phyloP scores from a whole-genome alignment of 1,140 invertebrate genomes.

The Polypedilum vanderplanki region DNA sequence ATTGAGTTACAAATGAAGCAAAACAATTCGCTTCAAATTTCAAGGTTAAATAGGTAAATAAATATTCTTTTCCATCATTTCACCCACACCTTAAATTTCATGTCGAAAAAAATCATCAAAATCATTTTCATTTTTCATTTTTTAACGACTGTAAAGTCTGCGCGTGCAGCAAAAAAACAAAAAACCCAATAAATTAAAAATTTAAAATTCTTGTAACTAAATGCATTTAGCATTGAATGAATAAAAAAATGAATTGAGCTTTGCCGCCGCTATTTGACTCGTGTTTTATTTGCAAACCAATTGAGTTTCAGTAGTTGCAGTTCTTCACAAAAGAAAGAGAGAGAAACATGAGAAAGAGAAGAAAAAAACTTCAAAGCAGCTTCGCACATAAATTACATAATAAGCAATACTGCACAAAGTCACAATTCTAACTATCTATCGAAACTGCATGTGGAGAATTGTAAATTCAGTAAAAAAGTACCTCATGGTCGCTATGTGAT shows the following conservation, averaged over 20 bases:
- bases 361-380: neutral
- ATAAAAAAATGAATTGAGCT: neutral
- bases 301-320: neutral
- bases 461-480: neutral
- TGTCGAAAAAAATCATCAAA: no score
- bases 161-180: neutral
- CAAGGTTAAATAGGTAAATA: no score
- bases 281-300: neutral
- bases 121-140: no score
- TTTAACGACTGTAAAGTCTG: no score
- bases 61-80: no score
- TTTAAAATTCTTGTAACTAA: neutral
- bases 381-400: conserved; percentile 13
- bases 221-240: conserved; percentile 27
- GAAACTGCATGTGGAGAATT: neutral
- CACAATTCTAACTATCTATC: neutral
- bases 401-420: neutral
- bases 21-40: no score
- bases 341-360: neutral
- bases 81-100: no score
- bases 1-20: no score
- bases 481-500: neutral
- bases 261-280: neutral
- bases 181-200: neutral
- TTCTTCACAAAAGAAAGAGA: neutral